Percentiles rank a stretch among this genome's conserved stretches.
phyloP scores from a whole-genome alignment of 2,888 invertebrate genomes.

The Patella depressa region DNA sequence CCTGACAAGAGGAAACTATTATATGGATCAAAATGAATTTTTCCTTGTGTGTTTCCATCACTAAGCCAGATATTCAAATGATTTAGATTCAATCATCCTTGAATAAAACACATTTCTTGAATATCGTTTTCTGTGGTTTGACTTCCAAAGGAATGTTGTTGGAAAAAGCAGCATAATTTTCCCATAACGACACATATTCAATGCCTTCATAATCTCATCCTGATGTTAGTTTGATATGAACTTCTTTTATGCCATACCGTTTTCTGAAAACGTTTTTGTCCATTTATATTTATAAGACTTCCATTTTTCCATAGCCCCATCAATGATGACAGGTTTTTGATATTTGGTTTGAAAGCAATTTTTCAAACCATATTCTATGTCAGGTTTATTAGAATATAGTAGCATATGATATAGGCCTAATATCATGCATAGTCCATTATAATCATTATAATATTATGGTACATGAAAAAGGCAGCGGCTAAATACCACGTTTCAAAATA shows the following conservation, averaged over 20 bases:
- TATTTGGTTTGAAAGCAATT: too few relatives aligned
- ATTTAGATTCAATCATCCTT: conserved; percentile 44
- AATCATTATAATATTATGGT: too few relatives aligned
- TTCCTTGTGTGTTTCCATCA: conserved; percentile 70
- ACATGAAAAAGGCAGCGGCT: too few relatives aligned
- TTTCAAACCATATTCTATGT: too few relatives aligned
- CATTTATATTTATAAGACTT: conserved; percentile 60
- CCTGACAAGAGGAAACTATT: conserved; percentile 70
- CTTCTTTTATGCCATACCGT: conserved; percentile 49
- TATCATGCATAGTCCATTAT: too few relatives aligned
- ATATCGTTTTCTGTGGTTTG: conserved; percentile 56
- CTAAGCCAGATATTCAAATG: conserved; percentile 69
- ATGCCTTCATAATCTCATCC: conserved; percentile 67
- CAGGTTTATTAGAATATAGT: too few relatives aligned
- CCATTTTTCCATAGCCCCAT: conserved; percentile 56
- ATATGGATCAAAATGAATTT: conserved; percentile 69
- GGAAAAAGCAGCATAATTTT: conserved; percentile 51
- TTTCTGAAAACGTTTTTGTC: conserved; percentile 55
- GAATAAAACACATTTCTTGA: conserved; percentile 57
- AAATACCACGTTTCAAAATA: too few relatives aligned
- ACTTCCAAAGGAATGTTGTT: conserved; percentile 58
- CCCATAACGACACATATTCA: conserved; percentile 60
- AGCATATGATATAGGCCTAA: too few relatives aligned
- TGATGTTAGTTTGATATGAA: conserved; percentile 66
- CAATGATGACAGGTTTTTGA: conserved; percentile 62